Evolutionary conservation across 1,140 invertebrate genomes (phyloP), one percentile per base, ranked within the genome.

Genomic region (Copidosoma floridanum): DNA sequence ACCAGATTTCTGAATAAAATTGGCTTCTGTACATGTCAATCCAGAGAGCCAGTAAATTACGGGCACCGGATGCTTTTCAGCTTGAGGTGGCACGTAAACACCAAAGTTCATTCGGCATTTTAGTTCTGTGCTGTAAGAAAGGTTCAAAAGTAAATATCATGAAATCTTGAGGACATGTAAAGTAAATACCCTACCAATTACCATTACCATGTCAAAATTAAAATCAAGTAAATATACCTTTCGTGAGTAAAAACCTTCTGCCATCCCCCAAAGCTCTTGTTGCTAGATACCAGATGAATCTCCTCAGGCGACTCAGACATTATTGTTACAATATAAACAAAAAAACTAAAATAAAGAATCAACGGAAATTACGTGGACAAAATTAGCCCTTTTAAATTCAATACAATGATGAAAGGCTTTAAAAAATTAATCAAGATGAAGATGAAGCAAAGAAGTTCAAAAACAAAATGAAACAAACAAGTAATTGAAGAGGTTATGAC

Each of bases 1-100:
- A 35, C 95, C 96, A 47, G 94, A 87, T 82, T 99, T 99, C 50
- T 92, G 88, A 48, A 98, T 91, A 74, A 98, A 98, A 82, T 99
- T 99, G 69, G 94, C 88, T 77, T 99, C 97, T 24, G 88, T 97
- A 74, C 97, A 99, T 1, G 92, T 95, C 6, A 99, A 81, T 11
- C 96, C 96, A 46, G 96, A 98, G 0, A 99, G 81, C 84, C 90
- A 99, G 75, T 95, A 98, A 4, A 99, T 84, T 7, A 96, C 91
- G 29, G 95, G 94, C 16, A 83, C 76, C 68, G 81, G 76, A 14
- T 82, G 82, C 50, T 84, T 81, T 56, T 90, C 88, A 12, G 85
- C 84, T 69, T 90, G 84, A 0, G 92, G 87, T 52, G 94, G 96
- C 37, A 98, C 65, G 73, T 89, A 98, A 23, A 97, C 83, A 2